Evolutionary conservation across 1,140 invertebrate species (phyloP), one percentile per base, ranked within the genome.

Genomic region (Drosophila pachea): DNA sequence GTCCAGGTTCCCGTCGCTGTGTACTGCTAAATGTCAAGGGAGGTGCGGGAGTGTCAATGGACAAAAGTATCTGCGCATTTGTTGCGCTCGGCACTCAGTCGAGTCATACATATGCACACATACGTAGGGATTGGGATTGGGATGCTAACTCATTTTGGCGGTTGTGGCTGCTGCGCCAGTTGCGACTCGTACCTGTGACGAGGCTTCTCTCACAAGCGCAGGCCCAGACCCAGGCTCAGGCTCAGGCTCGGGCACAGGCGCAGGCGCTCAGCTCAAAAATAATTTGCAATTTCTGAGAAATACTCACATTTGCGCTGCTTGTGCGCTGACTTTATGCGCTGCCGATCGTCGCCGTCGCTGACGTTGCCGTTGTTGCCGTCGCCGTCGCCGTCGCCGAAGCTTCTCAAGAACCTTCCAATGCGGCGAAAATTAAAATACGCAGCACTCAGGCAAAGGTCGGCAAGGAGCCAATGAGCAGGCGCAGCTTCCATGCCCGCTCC

Each of bases 241-340:
- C 22, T 22, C 22, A 22, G 22, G 22, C 40, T 43, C 12, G 40
- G 14, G 40, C 40, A 7, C 53, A 59, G 79, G 81, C 81, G 81
- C 81, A 86, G 81, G 81, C 81, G 81, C 81, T 86, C 76, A 64
- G 70, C 82, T 86, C 81, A 86, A 86, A 86, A 86, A 86, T 86
- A 86, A 86, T 86, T 86, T 86, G 76, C 81, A 86, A 86, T 86
- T 86, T 86, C 81, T 86, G 84, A 83, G 81, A 86, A 86, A 86
- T 86, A 84, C 81, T 86, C 79, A 84, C 62, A 70, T 78, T 84
- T 75, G 75, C 47, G 74, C 67, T 83, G 78, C 78, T 74, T 75
- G n/a, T 58, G 74, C 72, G 78, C 56, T 74, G 76, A 72, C 78
- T 75, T 83, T 67, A 72, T 72, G 73, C 59, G 75, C 66, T 62